A percentile compares a stretch with the other conserved stretches of the same genome.
Conservation (phyloP, 2,797 vertebrate genomes). For the Mus minutoides region DNA sequence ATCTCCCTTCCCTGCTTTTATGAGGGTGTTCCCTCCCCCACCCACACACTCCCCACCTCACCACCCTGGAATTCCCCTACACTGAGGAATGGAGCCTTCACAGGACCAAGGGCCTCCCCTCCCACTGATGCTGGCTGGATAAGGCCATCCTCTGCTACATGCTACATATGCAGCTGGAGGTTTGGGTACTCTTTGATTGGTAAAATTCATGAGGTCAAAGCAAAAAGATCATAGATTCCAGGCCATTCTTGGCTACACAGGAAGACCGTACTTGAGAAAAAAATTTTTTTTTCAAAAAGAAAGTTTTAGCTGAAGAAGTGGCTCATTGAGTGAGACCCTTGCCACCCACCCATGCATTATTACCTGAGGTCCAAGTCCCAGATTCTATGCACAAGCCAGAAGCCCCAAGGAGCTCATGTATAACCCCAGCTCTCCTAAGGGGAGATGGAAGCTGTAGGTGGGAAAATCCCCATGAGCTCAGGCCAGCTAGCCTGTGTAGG, state of each 20-base stretch:
- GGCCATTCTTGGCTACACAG: background rate
- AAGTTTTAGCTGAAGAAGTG: background rate
- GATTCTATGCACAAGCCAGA: background rate
- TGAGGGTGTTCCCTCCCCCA: too few relatives aligned
- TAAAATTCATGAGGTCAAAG: background rate
- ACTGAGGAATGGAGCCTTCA: too few relatives aligned
- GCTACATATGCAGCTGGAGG: too few relatives aligned
- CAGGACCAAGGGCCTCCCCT: too few relatives aligned
- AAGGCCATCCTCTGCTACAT: too few relatives aligned
- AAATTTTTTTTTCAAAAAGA: background rate
- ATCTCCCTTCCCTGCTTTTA: too few relatives aligned
- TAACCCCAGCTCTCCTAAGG: background rate
- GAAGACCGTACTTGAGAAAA: background rate
- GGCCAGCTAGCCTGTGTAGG: background rate
- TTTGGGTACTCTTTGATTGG: too few relatives aligned
- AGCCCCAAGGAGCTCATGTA: too few relatives aligned
- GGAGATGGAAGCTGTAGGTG: background rate
- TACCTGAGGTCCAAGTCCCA: background rate
- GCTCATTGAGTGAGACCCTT: background rate
- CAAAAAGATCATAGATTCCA: background rate
- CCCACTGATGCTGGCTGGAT: too few relatives aligned
- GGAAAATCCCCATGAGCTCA: background rate
- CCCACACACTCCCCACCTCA: too few relatives aligned
- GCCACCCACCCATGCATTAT: background rate
- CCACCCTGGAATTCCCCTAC: too few relatives aligned